Percentiles rank a stretch among this genome's conserved stretches.
phyloP scores from a whole-genome alignment of 2,113 vertebrate genomes.

The Datnioides undecimradiatus region DNA sequence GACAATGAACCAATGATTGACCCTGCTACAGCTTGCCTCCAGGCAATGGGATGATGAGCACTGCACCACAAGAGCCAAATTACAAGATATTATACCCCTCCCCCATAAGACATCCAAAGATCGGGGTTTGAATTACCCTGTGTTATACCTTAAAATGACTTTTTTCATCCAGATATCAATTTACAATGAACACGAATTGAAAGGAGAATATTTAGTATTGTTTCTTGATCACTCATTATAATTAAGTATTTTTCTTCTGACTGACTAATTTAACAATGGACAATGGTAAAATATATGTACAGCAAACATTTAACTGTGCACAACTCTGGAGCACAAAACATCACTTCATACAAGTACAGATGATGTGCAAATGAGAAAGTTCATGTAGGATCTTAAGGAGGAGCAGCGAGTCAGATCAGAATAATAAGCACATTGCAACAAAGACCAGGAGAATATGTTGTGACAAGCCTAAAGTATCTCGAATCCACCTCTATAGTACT shows the following conservation, averaged over 20 bases:
- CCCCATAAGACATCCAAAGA: neutral
- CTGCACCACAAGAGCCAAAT: neutral
- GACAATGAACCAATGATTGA: constrained; percentile 7
- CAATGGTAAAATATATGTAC: neutral
- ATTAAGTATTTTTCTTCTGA: neutral
- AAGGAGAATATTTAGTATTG: neutral
- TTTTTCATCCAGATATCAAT: neutral
- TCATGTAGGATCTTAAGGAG: neutral
- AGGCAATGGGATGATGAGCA: constrained; percentile 23
- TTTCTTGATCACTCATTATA: neutral
- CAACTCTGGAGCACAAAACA: neutral
- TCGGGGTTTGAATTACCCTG: neutral
- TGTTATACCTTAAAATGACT: neutral
- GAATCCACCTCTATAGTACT: neutral
- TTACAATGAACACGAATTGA: neutral
- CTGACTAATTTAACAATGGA: neutral
- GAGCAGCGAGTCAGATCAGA: neutral
- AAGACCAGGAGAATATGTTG: neutral
- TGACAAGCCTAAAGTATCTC: too few species aligned
- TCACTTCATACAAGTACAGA: neutral
- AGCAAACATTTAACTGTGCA: too few species aligned
- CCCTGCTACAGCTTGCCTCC: constrained; percentile 33
- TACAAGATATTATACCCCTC: neutral
- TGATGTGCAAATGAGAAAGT: neutral
- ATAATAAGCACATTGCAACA: neutral